phyloP scores from a whole-genome alignment of 2,888 invertebrate genomes.

The Sesia bembeciformis region DNA sequence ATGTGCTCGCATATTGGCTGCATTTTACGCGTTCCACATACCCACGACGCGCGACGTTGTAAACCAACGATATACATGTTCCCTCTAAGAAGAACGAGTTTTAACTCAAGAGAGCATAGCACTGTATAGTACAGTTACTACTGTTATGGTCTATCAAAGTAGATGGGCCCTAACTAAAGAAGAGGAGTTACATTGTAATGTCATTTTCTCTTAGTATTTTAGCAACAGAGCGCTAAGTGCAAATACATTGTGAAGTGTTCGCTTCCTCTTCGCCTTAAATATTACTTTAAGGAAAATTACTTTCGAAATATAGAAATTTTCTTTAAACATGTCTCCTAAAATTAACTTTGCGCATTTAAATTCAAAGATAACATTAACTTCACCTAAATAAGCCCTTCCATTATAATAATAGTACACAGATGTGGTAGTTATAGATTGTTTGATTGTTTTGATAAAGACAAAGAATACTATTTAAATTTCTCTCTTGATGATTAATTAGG shows the following conservation, averaged over 20 bases:
- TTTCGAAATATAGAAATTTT: neutral
- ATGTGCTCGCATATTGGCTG: too few species aligned
- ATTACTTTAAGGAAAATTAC: neutral
- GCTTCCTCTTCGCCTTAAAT: neutral
- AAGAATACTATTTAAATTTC: neutral
- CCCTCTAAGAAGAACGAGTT: neutral
- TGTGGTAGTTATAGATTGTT: neutral
- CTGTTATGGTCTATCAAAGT: neutral
- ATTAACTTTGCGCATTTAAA: constrained; percentile 9
- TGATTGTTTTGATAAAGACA: neutral
- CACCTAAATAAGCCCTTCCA: constrained; percentile 6
- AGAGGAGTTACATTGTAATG: neutral
- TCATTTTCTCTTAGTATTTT: neutral
- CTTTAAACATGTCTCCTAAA: neutral
- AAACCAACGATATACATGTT: neutral
- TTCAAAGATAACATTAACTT: constrained; percentile 16
- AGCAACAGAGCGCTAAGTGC: neutral
- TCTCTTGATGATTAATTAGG: too few species aligned
- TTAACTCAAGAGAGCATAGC: neutral
- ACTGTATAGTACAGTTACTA: neutral
- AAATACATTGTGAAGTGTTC: neutral
- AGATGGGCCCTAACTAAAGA: neutral
- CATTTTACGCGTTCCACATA: too few species aligned
- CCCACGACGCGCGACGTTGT: neutral
- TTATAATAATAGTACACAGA: neutral